Evolutionary conservation across 2,888 invertebrate species (phyloP), one percentile per base, ranked within the genome.

Genomic region (Crossocerus cetratus): DNA sequence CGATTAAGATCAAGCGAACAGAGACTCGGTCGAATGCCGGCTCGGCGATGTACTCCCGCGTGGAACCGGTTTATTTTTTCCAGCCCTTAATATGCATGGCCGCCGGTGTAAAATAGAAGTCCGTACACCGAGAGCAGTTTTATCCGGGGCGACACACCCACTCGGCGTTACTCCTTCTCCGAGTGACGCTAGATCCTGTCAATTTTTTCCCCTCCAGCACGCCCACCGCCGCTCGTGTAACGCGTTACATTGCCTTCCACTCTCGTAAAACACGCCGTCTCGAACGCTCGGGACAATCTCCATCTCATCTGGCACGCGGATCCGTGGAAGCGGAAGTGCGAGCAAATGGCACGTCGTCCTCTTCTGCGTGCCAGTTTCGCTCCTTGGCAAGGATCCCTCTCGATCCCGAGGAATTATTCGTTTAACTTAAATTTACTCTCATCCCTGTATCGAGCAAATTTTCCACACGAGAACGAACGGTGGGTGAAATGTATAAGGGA

Each of bases 111-210:
- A 67, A 3, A 57, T 60, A 62, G 72, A 72, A 66, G 66, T 13
- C n/a, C n/a, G 56, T 64, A 57, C 43, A 65, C 43, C 56, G 20
- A 0, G 32, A 22, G 18, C 20, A 42, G 13, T 23, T 69, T 59
- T 59, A 63, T 58, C 53, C 55, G n/a, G n/a, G 32, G 1, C 16
- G 68, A 75, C 72, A 80, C 79, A 66, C 72, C 68, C 64, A 75
- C 66, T 18, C 67, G 21, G 54, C 20, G 54, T 58, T 67, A 16
- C 56, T 42, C n/a, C 63, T 32, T 32, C 32, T 8, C 32, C 2
- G 11, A 32, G 58, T 69, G 65, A 62, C 57, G 42, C 21, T 42
- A 22, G 22, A 32, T 45, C 43, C 45, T 21, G 16, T 57, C 49
- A 18, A 16, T 54, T 42, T 44, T 59, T n/a, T 59, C 45, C 64